These are phyloP conservation scores for Aurelia aurita complex sp. Pacific DNA, from an alignment of 30 jellyfish, hydroid and myxozoan genomes.

Conservation along the genomic window DNA sequence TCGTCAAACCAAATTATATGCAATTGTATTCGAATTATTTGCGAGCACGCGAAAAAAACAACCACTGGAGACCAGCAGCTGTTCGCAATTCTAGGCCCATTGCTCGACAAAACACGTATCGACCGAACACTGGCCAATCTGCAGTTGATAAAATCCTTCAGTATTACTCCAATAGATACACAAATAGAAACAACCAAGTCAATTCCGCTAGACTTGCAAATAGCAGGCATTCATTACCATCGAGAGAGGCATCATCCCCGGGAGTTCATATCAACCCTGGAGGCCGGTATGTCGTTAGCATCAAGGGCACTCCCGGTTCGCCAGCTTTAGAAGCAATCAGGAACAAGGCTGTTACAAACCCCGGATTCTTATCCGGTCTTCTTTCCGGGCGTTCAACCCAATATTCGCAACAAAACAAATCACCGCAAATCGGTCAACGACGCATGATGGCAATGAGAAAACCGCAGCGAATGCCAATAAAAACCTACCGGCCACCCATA, in stretches of 20 bases:
- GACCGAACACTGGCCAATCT: not conserved
- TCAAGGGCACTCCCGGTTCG: constrained; percentile 66
- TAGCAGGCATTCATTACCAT: not conserved
- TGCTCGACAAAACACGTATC: not conserved
- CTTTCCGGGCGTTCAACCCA: constrained; percentile 52
- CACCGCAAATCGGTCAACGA: constrained; percentile 13
- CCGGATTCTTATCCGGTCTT: constrained; percentile 51
- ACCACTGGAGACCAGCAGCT: not conserved
- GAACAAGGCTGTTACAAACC: constrained; percentile 46
- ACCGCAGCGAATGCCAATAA: not conserved
- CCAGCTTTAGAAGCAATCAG: constrained; percentile 50
- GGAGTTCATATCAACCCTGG: constrained; percentile 34
- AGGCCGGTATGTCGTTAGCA: constrained; percentile 54
- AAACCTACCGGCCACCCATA: constrained; percentile 10
- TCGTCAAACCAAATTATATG: constrained; percentile 39
- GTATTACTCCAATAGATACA: not conserved
- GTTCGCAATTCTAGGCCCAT: not conserved
- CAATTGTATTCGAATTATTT: constrained; percentile 44
- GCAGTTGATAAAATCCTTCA: not conserved
- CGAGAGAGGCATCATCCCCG: not conserved
- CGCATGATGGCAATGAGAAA: not conserved
- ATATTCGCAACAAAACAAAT: not conserved
- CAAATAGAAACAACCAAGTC: not conserved
- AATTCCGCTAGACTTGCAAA: not conserved
- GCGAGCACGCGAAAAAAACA: constrained; percentile 11